phyloP scores from a whole-genome alignment of 1,140 invertebrate species.

The Olivierus martensii region DNA sequence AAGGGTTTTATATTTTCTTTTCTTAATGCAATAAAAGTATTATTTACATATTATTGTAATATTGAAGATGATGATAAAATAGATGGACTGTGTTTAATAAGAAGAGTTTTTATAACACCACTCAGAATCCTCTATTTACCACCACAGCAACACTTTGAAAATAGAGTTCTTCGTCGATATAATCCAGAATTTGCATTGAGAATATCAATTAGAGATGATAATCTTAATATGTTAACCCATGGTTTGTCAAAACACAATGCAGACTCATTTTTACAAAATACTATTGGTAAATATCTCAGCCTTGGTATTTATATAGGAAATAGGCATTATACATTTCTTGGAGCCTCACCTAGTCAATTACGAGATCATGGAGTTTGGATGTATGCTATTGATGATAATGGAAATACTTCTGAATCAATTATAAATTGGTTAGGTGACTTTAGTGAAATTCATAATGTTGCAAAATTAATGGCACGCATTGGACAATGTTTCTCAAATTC shows the following conservation, averaged over 20 bases:
- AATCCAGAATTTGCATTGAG: constrained; percentile 7
- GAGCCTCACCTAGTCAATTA: constrained; percentile 24
- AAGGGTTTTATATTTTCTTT: constrained; percentile 9
- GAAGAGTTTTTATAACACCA: constrained; percentile 16
- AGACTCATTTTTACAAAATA: constrained; percentile 1
- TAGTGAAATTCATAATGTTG: constrained; percentile 20
- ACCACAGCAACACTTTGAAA: constrained; percentile 13
- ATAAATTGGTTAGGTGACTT: constrained; percentile 23
- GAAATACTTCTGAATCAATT: constrained; percentile 14
- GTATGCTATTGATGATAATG: constrained; percentile 19
- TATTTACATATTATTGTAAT: constrained; percentile 10
- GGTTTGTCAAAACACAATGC: background rate
- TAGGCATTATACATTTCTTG: constrained; percentile 24
- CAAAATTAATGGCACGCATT: constrained; percentile 26
- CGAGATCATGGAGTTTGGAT: constrained; percentile 27
- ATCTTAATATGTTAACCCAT: constrained; percentile 11
- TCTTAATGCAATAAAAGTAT: background rate
- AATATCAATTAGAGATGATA: constrained; percentile 15
- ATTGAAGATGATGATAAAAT: constrained; percentile 1
- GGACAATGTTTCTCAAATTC: constrained; percentile 42
- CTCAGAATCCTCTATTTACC: constrained; percentile 2
- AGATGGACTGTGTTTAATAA: constrained; percentile 7
- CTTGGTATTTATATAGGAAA: constrained; percentile 16
- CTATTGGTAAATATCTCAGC: constrained; percentile 2
- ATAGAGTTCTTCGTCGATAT: constrained; percentile 13